Percentiles rank a stretch among this genome's conserved stretches.
Conservation (phyloP, 2,888 invertebrate genomes). For the Hemicrepidius hirtus region DNA sequence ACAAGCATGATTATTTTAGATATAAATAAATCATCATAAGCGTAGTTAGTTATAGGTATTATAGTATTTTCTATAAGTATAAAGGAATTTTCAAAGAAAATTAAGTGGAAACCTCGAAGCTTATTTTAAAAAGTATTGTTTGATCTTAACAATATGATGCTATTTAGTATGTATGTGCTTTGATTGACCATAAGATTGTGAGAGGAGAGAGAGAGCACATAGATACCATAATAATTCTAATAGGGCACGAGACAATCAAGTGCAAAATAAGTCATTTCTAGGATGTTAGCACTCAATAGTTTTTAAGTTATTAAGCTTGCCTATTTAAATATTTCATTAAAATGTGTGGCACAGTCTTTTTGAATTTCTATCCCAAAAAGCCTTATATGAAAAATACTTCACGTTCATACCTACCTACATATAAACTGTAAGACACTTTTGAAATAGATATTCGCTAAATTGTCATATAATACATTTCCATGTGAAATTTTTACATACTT, state of each 20-base stretch:
- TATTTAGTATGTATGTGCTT: slow-evolving; percentile 40
- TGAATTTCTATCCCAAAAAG: slow-evolving; percentile 40
- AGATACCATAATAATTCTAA: slow-evolving; percentile 54
- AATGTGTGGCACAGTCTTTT: slow-evolving; percentile 38
- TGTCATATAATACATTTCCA: slow-evolving; percentile 58
- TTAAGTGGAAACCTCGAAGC: slow-evolving; percentile 41
- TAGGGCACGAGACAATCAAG: slow-evolving; percentile 71
- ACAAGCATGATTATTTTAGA: slow-evolving; percentile 69
- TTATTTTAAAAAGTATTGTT: slow-evolving; percentile 43
- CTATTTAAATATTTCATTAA: slow-evolving; percentile 35
- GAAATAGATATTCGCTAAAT: slow-evolving; percentile 32
- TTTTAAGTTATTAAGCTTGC: slow-evolving; percentile 47
- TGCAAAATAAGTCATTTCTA: slow-evolving; percentile 68
- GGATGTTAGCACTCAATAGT: slow-evolving; percentile 53
- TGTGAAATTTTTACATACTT: slow-evolving; percentile 66
- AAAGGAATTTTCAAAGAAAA: slow-evolving; percentile 38
- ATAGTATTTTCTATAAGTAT: slow-evolving; percentile 52
- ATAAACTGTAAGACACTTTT: slow-evolving; percentile 27
- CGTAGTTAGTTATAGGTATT: slow-evolving; percentile 45
- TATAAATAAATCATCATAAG: slow-evolving; percentile 57
- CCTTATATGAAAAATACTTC: slow-evolving; percentile 34
- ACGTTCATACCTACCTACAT: slow-evolving; percentile 19
- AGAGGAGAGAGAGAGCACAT: slow-evolving; percentile 52
- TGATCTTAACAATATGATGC: slow-evolving; percentile 30
- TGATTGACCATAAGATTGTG: slow-evolving; percentile 22